Base-by-base conservation (phyloP, 2,888 invertebrate genomes). In the Zaprionus obscuricornis region DNA sequence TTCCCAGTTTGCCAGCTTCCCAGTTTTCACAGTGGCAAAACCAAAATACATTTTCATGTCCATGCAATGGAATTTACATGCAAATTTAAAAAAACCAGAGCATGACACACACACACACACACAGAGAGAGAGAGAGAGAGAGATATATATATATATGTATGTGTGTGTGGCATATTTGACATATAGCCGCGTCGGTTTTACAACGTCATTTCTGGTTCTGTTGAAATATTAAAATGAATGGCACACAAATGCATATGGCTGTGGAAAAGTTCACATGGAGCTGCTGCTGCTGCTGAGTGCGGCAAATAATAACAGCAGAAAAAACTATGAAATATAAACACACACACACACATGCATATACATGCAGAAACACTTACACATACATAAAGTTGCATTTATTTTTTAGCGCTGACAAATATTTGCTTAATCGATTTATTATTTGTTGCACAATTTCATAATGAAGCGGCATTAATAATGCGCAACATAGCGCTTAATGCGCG, bases 201-300 rank as follows among this genome's bases (percentile, higher is more conserved):
- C 78, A 79, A 82, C 78, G 78, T 85, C 78, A 79, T 85, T 79
- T 85, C 78, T 85, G 78, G 83, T 85, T 85, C 75, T 85, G 83
- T 68, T 79, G 85, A 79, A 79, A 79, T 79, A 79, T 79, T 79
- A 79, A 79, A 79, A 78, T 85, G 82, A 57, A 78, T 84, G 77
- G 74, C 78, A 60, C 77, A 84, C 82, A 59, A 55, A 66, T 69
- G 71, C 66, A 70, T 70, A 70, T 60, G 66, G 49, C 65, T 58
- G 46, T 24, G 58, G 33, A 49, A 20, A 67, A 64, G 18, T 51
- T 17, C 16, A 46, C 27, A 22, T 22, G 22, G 4, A 7, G 22
- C 22, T 22, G 22, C 7, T 4, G 4, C 22, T 22, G 22, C 7
- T 4, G 4, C 4, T 22, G 22, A 5, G 22, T 22, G 22, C 7